These are phyloP conservation scores for Garra rufa DNA, from an alignment of 2,113 vertebrate genomes.

Conservation along the genomic window DNA sequence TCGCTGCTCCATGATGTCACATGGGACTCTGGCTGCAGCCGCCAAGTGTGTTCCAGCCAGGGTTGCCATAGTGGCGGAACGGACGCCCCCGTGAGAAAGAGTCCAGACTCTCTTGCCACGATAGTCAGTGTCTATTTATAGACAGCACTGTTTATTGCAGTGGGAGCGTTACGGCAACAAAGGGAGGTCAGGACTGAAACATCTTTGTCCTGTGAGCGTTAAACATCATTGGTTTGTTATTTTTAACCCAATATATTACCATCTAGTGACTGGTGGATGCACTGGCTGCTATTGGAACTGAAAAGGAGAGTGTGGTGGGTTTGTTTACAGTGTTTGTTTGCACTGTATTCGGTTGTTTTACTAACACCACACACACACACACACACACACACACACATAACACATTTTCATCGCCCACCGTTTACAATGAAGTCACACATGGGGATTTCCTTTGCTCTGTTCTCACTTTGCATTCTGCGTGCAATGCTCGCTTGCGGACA, in stretches of 20 bases:
- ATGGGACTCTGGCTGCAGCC: background rate
- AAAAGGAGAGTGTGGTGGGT: background rate
- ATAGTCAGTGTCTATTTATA: constrained; percentile 53
- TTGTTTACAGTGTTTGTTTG: constrained; percentile 5
- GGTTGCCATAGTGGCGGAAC: constrained; percentile 45
- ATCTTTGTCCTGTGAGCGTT: background rate
- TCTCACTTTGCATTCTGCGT: constrained; percentile 26
- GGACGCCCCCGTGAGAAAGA: constrained; percentile 48
- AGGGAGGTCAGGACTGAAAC: background rate
- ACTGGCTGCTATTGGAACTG: background rate
- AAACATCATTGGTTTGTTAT: constrained; percentile 4
- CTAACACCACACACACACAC: background rate
- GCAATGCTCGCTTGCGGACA: background rate
- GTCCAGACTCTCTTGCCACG: constrained; percentile 45
- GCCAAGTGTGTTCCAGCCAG: constrained; percentile 41
- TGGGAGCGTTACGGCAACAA: constrained; percentile 13
- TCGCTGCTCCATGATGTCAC: constrained; percentile 45
- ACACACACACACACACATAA: background rate
- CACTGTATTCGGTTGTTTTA: constrained; percentile 1
- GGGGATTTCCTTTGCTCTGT: constrained; percentile 56
- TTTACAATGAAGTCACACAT: constrained; percentile 50
- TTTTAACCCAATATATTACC: background rate
- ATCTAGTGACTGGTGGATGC: background rate
- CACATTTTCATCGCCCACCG: constrained; percentile 28
- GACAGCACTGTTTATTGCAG: constrained; percentile 33